These are phyloP conservation scores for Xenus cinereus DNA, from an alignment of 2,113 vertebrate genomes.

Conservation along the genomic window DNA sequence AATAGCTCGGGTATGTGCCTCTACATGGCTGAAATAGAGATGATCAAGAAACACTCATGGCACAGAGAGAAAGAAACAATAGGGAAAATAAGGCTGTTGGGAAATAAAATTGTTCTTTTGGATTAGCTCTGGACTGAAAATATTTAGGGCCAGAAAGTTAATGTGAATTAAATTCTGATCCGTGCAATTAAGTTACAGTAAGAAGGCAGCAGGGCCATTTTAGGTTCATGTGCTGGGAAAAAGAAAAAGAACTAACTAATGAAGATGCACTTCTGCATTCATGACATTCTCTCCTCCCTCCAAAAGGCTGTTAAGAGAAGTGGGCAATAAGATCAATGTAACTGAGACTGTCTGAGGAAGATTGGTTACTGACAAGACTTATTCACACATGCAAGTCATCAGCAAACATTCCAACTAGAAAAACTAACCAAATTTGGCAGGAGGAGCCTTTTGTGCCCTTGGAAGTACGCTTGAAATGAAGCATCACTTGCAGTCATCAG, in stretches of 20 bases:
- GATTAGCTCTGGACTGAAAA: slow-evolving; percentile 8
- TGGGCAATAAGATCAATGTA: neutral
- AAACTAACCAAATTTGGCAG: neutral
- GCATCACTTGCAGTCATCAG: neutral
- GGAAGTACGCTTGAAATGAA: neutral
- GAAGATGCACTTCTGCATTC: neutral
- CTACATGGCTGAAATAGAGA: neutral
- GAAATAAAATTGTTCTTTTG: slow-evolving; percentile 1
- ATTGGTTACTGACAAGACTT: neutral
- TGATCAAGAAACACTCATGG: neutral
- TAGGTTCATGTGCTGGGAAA: neutral
- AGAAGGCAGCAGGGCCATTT: neutral
- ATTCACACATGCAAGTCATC: neutral
- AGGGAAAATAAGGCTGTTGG: neutral
- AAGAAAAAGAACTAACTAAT: neutral
- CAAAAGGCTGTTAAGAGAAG: neutral
- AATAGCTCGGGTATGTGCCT: neutral
- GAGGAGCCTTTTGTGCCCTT: neutral
- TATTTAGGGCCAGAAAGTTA: neutral
- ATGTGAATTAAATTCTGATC: slow-evolving; percentile 12
- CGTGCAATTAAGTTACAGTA: neutral
- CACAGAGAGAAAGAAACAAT: neutral
- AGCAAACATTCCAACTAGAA: neutral
- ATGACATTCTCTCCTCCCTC: neutral
- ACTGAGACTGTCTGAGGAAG: neutral